These are phyloP conservation scores for Ramphastos sulfuratus DNA, from an alignment of 2,113 vertebrate genomes.

Conservation along the genomic window DNA sequence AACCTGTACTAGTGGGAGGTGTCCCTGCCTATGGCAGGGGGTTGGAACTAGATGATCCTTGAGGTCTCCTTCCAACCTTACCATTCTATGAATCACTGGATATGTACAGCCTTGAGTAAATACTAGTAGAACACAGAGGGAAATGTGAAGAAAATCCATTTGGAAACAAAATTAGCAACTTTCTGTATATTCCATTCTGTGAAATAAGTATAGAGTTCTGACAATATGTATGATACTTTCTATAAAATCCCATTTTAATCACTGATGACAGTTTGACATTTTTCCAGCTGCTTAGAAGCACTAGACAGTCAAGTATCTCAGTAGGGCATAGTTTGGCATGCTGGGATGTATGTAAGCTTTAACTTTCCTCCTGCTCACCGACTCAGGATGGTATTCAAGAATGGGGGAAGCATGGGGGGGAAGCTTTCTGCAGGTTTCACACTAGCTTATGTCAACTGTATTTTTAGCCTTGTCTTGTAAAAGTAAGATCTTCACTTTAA, in stretches of 20 bases:
- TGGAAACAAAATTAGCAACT: background rate
- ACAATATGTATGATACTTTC: constrained; percentile 61
- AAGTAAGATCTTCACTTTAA: constrained; percentile 51
- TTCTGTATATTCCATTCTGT: background rate
- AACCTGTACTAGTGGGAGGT: too few species aligned
- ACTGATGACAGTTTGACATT: constrained; percentile 79
- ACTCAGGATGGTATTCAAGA: constrained; percentile 13
- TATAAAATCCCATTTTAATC: constrained; percentile 80
- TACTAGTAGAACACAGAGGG: background rate
- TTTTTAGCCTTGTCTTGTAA: constrained; percentile 31
- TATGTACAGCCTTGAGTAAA: background rate
- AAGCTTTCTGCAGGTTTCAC: constrained; percentile 33
- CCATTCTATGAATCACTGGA: too few species aligned
- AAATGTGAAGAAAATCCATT: background rate
- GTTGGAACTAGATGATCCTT: too few species aligned
- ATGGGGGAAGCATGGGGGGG: background rate
- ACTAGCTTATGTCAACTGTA: constrained; percentile 50
- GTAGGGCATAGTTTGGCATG: constrained; percentile 73
- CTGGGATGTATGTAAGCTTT: constrained; percentile 72
- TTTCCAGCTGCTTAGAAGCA: constrained; percentile 74
- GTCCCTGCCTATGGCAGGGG: too few species aligned
- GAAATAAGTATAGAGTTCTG: constrained; percentile 57
- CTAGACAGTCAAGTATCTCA: constrained; percentile 71
- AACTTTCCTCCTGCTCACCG: constrained; percentile 47
- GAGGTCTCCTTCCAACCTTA: too few species aligned